Base-by-base conservation (phyloP, 2,113 vertebrate species). In the Hirundichthys speculiger region DNA sequence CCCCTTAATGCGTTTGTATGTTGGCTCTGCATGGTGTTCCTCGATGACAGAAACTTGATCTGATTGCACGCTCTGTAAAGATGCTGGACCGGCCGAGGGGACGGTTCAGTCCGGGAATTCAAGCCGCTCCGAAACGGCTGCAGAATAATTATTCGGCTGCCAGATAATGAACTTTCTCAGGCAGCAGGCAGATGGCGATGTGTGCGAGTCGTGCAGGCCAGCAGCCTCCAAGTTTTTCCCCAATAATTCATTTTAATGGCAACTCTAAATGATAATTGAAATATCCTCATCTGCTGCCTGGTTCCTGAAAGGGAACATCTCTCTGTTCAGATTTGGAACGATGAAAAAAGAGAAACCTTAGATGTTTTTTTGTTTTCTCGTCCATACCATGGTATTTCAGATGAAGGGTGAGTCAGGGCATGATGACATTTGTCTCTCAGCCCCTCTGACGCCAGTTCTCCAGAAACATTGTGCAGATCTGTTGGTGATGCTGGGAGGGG, bases 121-220 rank as follows among this genome's bases (percentile, higher is more conserved):
- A 40, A 1, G 38, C 43, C 22, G 12, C 8, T 42, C 5, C 0
- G 4, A 30, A 75, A 73, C 77, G 68, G 69, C 69, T 75, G 74
- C 82, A 72, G 64, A 73, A 75, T 83, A 83, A 57, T 76, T 80
- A 74, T 74, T 48, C 43, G 38, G 43, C 51, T 65, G 66, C 21
- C 34, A 63, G 67, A 59, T 38, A 39, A 47, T 77, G 86, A 78
- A 85, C 14, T 80, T 75, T 76, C 72, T 3, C 53, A 0, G 30
- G 14, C 73, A 61, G 72, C 88, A 89, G 89, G 86, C 82, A 92
- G 92, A 82, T 92, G 93, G 93, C 91, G 88, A 76, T 77, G 55
- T 88, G 82, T 47, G 80, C 81, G 76, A 87, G 75, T 69, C 75
- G n/a, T 70, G 78, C 2, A 55, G 74, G 22, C 52, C 61, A 49